These are phyloP conservation scores for Syrmaticus mikado DNA, from an alignment of 2,113 vertebrate genomes.

Conservation along the genomic window DNA sequence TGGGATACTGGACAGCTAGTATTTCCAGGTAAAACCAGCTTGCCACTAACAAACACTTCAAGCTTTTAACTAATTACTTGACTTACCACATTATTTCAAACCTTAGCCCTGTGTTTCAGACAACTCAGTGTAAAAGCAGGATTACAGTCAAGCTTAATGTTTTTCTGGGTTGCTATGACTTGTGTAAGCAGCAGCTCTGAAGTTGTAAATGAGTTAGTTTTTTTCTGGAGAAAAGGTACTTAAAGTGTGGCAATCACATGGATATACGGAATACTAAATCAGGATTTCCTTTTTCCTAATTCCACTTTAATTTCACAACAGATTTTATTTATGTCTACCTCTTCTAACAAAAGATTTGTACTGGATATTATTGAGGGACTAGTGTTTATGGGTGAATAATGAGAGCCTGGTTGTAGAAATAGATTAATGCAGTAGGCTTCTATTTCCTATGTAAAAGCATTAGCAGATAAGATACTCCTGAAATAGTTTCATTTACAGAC, in stretches of 20 bases:
- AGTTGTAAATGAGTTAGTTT: background rate
- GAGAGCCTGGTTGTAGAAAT: accelerated
- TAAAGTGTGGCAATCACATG: background rate
- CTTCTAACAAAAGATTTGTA: background rate
- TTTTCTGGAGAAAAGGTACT: background rate
- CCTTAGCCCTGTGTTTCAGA: background rate
- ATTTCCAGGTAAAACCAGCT: background rate
- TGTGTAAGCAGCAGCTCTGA: background rate
- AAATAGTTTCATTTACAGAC: background rate
- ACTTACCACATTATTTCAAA: background rate
- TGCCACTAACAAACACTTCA: background rate
- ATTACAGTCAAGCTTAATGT: background rate
- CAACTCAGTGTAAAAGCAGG: background rate
- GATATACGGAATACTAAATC: background rate
- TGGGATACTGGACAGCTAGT: background rate
- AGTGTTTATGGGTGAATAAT: background rate
- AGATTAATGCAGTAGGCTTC: background rate
- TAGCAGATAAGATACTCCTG: background rate
- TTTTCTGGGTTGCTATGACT: background rate
- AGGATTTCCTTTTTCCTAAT: background rate
- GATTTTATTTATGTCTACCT: background rate
- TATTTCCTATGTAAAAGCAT: background rate
- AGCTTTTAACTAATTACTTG: background rate
- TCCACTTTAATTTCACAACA: background rate
- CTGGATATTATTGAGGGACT: background rate